phyloP scores from a whole-genome alignment of 2,797 vertebrate genomes.

The Gephyroberyx darwinii region DNA sequence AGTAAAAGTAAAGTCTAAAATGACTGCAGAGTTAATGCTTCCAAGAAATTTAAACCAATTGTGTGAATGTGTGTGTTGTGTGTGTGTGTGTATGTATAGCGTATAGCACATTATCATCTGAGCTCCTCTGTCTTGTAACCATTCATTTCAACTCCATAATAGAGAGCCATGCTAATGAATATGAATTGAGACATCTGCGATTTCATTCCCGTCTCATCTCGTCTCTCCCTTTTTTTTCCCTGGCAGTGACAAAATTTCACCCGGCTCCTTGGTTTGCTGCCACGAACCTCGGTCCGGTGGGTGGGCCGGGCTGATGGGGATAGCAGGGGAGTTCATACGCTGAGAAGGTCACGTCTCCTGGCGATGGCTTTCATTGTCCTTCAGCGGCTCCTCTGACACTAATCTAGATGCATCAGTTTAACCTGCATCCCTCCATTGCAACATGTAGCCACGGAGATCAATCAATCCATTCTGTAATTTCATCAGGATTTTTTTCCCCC shows the following conservation, averaged over 20 bases:
- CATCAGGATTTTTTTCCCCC: conserved; percentile 66
- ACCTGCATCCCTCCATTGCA: conserved; percentile 65
- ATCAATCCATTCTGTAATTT: conserved; percentile 81
- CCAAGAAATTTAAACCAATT: conserved; percentile 2
- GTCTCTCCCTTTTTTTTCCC: conserved; percentile 25
- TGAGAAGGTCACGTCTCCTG: conserved; percentile 80
- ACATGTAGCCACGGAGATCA: conserved; percentile 72
- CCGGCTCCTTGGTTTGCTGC: conserved; percentile 67
- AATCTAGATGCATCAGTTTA: conserved; percentile 83
- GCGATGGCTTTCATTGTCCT: conserved; percentile 77
- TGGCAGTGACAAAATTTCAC: conserved; percentile 65
- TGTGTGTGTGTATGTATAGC: conserved; percentile 2
- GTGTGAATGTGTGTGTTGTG: neutral
- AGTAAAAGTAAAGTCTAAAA: no score
- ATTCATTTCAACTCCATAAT: conserved; percentile 58
- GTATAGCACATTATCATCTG: neutral
- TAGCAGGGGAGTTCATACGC: conserved; percentile 56
- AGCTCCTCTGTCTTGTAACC: conserved; percentile 42
- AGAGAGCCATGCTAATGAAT: conserved; percentile 59
- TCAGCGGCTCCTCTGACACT: conserved; percentile 78
- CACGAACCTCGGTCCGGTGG: conserved; percentile 45
- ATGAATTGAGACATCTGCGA: conserved; percentile 70
- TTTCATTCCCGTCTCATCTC: conserved; percentile 49
- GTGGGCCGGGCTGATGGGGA: conserved; percentile 7
- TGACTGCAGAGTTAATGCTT: conserved; percentile 10